A percentile compares a stretch with the other conserved stretches of the same genome.
These are phyloP conservation scores for Lissonota sp. DNA, from an alignment of 2,888 invertebrate species.

Conservation along the genomic window DNA sequence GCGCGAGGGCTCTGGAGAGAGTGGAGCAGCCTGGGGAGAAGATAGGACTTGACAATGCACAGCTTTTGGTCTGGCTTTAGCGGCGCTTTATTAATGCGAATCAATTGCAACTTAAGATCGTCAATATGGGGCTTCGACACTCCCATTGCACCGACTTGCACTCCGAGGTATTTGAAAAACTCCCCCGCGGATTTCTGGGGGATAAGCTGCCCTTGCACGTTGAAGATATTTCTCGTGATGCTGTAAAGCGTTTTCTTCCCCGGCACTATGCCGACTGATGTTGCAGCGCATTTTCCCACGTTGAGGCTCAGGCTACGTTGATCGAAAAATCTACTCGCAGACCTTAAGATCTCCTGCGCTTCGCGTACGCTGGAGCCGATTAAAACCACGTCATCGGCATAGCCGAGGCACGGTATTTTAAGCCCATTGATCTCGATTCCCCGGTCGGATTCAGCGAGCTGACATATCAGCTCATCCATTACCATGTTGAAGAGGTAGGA, in stretches of 20 bases:
- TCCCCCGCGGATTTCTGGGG: constrained; percentile 2
- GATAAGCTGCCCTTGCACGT: constrained; percentile 27
- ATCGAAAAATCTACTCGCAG: constrained; percentile 49
- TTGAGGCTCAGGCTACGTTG: constrained; percentile 56
- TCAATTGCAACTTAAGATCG: not conserved
- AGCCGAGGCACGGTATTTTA: constrained; percentile 48
- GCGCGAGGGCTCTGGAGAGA: too few relatives aligned
- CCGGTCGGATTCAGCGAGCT: not conserved
- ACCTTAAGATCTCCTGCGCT: constrained; percentile 26
- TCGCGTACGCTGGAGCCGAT: constrained; percentile 38
- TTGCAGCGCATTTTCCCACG: constrained; percentile 51
- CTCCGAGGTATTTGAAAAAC: constrained; percentile 26
- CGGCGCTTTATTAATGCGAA: constrained; percentile 15
- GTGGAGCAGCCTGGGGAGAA: too few relatives aligned
- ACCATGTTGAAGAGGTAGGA: constrained; percentile 25
- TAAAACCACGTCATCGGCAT: constrained; percentile 66
- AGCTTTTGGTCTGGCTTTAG: too few relatives aligned
- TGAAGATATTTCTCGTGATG: constrained; percentile 41
- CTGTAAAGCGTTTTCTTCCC: constrained; percentile 58
- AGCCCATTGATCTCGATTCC: not conserved
- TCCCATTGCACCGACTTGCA: not conserved
- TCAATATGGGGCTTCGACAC: not conserved
- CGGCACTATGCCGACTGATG: constrained; percentile 56
- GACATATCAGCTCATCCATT: constrained; percentile 18
- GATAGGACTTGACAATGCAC: too few relatives aligned